Percentiles rank a stretch among this genome's conserved stretches.
Evolutionary conservation across 2,797 vertebrate species (phyloP).

Genomic region (Fistularia tabacaria): DNA sequence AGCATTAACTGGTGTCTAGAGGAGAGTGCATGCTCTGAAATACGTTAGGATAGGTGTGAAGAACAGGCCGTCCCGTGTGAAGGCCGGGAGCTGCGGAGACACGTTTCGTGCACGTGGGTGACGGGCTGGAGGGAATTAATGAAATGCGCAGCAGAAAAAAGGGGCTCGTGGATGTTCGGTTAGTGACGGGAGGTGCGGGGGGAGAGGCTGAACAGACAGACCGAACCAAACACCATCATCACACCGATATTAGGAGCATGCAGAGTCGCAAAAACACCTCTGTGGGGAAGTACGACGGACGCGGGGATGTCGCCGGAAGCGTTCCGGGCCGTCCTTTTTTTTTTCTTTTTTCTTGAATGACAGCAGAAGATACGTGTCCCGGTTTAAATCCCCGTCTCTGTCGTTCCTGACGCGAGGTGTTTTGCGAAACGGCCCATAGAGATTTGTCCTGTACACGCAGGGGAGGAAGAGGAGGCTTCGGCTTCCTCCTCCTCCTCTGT

Average conservation of each 20-base stretch:
- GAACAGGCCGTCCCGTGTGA: no score
- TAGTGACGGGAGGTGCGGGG: conserved; percentile 6
- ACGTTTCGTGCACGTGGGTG: conserved; percentile 16
- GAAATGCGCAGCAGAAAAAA: no score
- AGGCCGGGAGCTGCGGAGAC: not conserved
- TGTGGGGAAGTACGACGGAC: no score
- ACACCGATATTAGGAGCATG: conserved; percentile 58
- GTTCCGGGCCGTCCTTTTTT: no score
- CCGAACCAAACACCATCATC: conserved; percentile 10
- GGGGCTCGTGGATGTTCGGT: not conserved
- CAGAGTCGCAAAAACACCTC: conserved; percentile 66
- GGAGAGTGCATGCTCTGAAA: no score
- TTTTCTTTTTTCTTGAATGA: no score
- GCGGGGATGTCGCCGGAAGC: no score
- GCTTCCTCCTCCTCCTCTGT: conserved; percentile 23
- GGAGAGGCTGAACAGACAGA: conserved; percentile 22
- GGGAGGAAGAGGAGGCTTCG: conserved; percentile 40
- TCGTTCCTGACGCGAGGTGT: conserved; percentile 49
- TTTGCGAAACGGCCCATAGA: conserved; percentile 71
- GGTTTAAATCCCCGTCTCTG: not conserved
- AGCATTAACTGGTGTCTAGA: no score
- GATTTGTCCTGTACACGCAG: conserved; percentile 60
- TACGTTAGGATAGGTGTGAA: no score
- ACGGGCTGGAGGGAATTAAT: not conserved
- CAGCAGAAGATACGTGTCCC: no score